Base-by-base conservation (phyloP, 2,797 vertebrate species). In the Rousettus madagascariensis region DNA sequence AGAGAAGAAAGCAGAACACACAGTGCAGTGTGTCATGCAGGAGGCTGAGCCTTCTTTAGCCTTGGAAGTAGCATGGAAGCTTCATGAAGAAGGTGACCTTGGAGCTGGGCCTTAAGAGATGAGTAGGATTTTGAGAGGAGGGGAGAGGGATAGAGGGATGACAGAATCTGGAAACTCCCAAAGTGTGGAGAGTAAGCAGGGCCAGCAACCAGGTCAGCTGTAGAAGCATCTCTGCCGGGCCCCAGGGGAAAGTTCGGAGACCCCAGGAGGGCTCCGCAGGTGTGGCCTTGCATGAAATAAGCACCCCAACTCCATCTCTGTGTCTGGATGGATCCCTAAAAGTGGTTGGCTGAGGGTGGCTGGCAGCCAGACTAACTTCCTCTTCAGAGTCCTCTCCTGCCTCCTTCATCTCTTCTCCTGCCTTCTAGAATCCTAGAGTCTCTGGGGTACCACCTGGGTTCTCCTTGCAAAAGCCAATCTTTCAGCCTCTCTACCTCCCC, bases 271-370 rank as follows among this genome's bases (percentile, higher is more conserved):
- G 19, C 71, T 61, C 68, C 30, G 3, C 1, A 2, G 68, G 4
- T 22, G n/a, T 26, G 19, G 17, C 30, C 55, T 43, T n/a, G n/a
- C 20, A 38, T 51, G 53, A 84, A 63, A 8, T 8, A 0, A 33
- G n/a, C 43, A n/a, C 53, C 33, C 41, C 2, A 3, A 57, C 33
- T 78, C 53, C 19, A 3, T 51, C 59, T 59, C 75, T 69, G 4
- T 19, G 19, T 51, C 63, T 59, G 4, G 36, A 19, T 15, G 30
- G 49, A 11, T 5, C 11, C 33, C 33, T 53, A 26, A 43, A 2
- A 1, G 20, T 6, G 33, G 20, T 3, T 19, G 26, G 36, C 49
- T 16, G 49, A 43, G 1, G 1, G 17, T 6, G 30, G 17, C 8
- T 19, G 26, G 28, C 38, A 33, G 20, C 22, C 72, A 33, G 22